Conservation (phyloP, 1,140 invertebrate species). For the Drosophila nigrodunni region DNA sequence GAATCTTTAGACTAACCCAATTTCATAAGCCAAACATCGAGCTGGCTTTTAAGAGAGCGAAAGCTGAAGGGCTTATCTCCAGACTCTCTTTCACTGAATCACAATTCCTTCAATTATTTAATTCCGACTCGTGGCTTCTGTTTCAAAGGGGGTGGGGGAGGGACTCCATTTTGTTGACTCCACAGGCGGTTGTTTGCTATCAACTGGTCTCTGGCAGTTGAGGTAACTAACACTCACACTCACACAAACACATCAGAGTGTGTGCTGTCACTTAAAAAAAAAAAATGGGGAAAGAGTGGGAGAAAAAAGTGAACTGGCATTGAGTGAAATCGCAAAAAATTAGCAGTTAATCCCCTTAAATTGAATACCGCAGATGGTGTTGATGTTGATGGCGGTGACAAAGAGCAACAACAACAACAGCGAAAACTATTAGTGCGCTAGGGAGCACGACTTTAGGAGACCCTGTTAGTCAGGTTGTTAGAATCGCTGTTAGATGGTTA, state of each 20-base stretch:
- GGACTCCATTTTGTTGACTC: slow-evolving; percentile 42
- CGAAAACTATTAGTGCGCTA: background rate
- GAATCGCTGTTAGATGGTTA: too few species aligned
- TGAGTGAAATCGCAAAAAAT: slow-evolving; percentile 82
- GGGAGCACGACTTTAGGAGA: too few species aligned
- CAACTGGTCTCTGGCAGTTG: slow-evolving; percentile 37
- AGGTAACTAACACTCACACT: slow-evolving; percentile 48
- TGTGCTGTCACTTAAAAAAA: slow-evolving; percentile 20
- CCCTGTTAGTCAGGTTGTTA: too few species aligned
- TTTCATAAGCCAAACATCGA: background rate
- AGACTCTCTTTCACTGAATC: slow-evolving; percentile 16
- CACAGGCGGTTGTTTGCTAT: slow-evolving; percentile 62
- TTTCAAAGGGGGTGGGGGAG: slow-evolving; percentile 7
- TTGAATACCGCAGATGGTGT: slow-evolving; percentile 83
- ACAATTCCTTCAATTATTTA: slow-evolving; percentile 32
- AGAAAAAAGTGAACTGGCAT: slow-evolving; percentile 66
- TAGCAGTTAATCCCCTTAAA: slow-evolving; percentile 85
- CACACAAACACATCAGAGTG: slow-evolving; percentile 13
- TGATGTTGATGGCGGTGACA: slow-evolving; percentile 59
- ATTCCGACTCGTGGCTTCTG: slow-evolving; percentile 37
- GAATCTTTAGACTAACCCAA: too few species aligned
- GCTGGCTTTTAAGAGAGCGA: background rate
- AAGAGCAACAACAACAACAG: slow-evolving; percentile 35
- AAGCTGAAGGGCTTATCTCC: background rate
- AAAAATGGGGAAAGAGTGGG: background rate